A percentile compares a stretch with the other conserved stretches of the same genome.
Conservation (phyloP, 2,113 vertebrate species). For the Chiloscyllium plagiosum region DNA sequence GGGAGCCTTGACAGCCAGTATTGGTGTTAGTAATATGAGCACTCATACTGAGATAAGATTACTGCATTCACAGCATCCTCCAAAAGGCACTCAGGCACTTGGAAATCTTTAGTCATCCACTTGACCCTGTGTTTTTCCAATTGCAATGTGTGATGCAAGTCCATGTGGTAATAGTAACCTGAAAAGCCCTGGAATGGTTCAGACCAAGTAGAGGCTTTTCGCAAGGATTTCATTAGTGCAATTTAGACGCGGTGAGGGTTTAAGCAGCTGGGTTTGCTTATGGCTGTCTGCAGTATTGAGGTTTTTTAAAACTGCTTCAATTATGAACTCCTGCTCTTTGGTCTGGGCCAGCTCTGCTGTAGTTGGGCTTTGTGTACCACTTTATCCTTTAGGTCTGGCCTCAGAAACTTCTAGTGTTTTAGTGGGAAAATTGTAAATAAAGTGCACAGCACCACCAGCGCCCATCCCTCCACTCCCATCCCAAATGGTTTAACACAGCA, state of each 20-base stretch:
- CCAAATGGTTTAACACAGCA: not conserved
- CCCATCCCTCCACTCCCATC: not conserved
- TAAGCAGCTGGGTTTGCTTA: conserved; percentile 26
- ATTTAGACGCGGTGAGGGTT: not conserved
- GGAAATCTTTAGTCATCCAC: conserved; percentile 25
- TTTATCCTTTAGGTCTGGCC: not conserved
- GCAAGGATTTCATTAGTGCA: not conserved
- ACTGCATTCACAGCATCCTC: conserved; percentile 7
- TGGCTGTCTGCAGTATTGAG: not conserved
- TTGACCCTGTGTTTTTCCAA: conserved; percentile 20
- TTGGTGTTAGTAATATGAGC: not conserved
- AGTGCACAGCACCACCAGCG: not conserved
- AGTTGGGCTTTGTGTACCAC: not conserved
- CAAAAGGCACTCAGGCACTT: not conserved
- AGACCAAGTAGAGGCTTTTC: conserved; percentile 17
- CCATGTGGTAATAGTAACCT: not conserved
- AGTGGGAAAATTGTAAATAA: not conserved
- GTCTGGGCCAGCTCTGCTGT: no score
- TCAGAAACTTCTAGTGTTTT: not conserved
- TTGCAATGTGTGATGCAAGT: not conserved
- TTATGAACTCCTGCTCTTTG: not conserved
- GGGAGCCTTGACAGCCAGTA: not conserved
- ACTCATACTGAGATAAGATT: conserved; percentile 11
- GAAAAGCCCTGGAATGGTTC: conserved; percentile 6
- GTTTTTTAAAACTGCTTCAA: not conserved